phyloP scores from a whole-genome alignment of 37 sponge, comb jelly and placozoan genomes.

The Chondrilla cf. caribensis region DNA sequence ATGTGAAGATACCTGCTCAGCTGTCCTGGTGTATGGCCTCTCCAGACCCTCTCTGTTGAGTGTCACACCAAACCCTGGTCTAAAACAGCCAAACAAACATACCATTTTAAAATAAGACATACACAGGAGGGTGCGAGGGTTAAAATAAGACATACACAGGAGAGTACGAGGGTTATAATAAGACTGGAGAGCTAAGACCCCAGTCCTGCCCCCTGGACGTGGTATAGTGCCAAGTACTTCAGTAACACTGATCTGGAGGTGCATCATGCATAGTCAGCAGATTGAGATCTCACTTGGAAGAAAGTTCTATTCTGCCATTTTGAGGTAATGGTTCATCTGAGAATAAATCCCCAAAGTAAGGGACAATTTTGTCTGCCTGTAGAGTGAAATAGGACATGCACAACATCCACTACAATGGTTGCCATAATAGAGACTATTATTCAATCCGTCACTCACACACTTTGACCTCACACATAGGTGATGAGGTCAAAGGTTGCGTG shows the following conservation, averaged over 20 bases:
- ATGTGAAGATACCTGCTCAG: slow-evolving; percentile 7
- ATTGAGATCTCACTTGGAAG: slow-evolving; percentile 62
- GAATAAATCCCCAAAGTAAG: slow-evolving; percentile 85
- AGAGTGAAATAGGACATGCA: no score
- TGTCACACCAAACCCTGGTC: slow-evolving; percentile 88
- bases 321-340: slow-evolving; percentile 80
- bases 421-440: background rate
- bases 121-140: background rate
- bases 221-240: no score
- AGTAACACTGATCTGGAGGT: no score
- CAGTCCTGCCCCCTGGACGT: no score
- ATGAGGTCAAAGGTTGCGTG: no score
- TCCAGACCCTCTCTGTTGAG: slow-evolving; percentile 50
- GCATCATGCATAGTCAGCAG: no score
- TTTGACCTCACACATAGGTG: background rate
- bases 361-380: slow-evolving; percentile 76
- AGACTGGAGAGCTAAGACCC: no score
- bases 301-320: slow-evolving; percentile 63
- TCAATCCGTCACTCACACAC: background rate
- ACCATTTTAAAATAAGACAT: background rate
- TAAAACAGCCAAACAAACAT: slow-evolving; percentile 22
- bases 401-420: background rate
- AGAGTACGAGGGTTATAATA: no score
- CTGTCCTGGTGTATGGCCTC: slow-evolving; percentile 56
- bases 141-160: no score